A percentile compares a stretch with the other conserved stretches of the same genome.
phyloP scores from a whole-genome alignment of 1,140 invertebrate genomes.

The Ridgeia piscesae region DNA sequence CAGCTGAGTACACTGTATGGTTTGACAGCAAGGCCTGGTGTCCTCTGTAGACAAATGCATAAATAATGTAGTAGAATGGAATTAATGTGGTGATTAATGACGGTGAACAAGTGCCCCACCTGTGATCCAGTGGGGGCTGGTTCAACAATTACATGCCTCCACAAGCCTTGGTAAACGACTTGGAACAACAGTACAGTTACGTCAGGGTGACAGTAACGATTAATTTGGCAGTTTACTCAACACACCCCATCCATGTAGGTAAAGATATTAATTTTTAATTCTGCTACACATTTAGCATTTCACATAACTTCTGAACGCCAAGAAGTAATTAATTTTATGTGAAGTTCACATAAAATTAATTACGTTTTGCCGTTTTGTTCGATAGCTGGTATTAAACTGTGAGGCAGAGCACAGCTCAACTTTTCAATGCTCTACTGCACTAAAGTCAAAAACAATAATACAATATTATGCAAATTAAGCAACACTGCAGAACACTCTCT shows the following conservation, averaged over 20 bases:
- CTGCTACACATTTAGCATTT: too few relatives aligned
- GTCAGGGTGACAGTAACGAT: too few relatives aligned
- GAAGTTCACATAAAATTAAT: too few relatives aligned
- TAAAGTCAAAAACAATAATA: not conserved
- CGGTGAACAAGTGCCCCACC: not conserved
- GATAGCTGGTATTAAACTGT: not conserved
- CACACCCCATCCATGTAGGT: too few relatives aligned
- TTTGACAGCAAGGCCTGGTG: not conserved
- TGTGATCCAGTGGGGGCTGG: not conserved
- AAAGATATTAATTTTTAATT: too few relatives aligned
- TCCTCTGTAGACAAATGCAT: not conserved
- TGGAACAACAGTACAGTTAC: too few relatives aligned
- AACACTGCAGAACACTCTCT: not conserved
- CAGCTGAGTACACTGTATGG: not conserved
- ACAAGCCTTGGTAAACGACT: not conserved
- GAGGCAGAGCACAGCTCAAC: not conserved
- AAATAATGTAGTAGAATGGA: slow-evolving; percentile 6
- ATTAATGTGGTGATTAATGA: not conserved
- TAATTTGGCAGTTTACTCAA: too few relatives aligned
- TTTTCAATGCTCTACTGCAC: not conserved
- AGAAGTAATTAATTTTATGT: too few relatives aligned
- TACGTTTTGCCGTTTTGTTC: not conserved
- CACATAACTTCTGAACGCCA: too few relatives aligned
- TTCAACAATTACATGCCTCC: not conserved
- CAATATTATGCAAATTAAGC: not conserved